These are phyloP conservation scores for Acanthurus tractus DNA, from an alignment of 2,797 vertebrate genomes.

Conservation along the genomic window DNA sequence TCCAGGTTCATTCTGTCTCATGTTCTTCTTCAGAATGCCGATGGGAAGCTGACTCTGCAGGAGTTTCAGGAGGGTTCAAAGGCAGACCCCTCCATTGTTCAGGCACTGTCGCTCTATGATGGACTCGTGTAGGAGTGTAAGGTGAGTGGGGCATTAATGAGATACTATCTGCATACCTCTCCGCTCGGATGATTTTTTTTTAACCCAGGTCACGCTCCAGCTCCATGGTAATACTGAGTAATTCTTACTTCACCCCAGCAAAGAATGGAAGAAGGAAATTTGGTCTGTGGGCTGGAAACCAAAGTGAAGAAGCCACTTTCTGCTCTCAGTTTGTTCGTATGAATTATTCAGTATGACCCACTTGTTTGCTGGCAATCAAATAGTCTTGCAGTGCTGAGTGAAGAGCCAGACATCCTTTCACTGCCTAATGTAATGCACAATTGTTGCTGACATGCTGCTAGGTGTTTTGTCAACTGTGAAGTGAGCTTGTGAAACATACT, in stretches of 20 bases:
- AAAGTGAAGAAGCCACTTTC: conserved; percentile 65
- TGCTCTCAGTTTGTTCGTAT: conserved; percentile 75
- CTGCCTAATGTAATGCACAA: conserved; percentile 68
- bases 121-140: conserved; percentile 90
- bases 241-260: conserved; percentile 39
- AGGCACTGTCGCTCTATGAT: conserved; percentile 95
- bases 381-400: conserved; percentile 65
- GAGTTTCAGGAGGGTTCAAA: conserved; percentile 99
- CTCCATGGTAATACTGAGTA: conserved; percentile 26
- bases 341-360: conserved; percentile 79
- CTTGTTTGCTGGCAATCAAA: conserved; percentile 82
- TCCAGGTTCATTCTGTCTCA: conserved; percentile 32
- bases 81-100: conserved; percentile 98
- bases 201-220: conserved; percentile 26
- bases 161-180: conserved; percentile 28
- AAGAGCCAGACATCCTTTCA: conserved; percentile 63
- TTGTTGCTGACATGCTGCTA: conserved; percentile 76
- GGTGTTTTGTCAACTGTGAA: conserved; percentile 79
- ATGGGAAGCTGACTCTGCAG: conserved; percentile 97
- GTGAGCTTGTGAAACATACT: conserved; percentile 64
- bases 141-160: conserved; percentile 72
- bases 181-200: conserved; percentile 21
- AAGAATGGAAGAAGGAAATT: conserved; percentile 41
- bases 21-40: conserved; percentile 90
- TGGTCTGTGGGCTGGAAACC: conserved; percentile 43